phyloP scores from a whole-genome alignment of 2,888 invertebrate genomes.

The Itoplectis maculator region DNA sequence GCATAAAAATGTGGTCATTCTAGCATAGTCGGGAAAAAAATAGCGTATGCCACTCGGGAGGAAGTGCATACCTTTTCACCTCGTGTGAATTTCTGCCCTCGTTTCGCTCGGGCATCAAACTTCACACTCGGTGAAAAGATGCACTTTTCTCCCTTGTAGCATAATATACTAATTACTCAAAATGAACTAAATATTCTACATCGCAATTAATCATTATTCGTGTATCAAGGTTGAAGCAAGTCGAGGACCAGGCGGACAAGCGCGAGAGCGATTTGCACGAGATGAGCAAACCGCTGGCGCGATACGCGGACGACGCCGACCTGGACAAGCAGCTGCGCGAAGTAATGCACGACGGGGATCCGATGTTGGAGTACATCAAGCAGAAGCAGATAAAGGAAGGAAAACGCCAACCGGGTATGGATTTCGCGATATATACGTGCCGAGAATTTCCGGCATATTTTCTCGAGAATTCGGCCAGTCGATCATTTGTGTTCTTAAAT shows the following conservation, averaged over 20 bases:
- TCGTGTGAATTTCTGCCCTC: no score
- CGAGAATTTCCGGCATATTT: background rate
- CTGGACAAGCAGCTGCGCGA: slow-evolving; percentile 91
- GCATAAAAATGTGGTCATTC: no score
- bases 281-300: slow-evolving; percentile 95
- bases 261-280: slow-evolving; percentile 92
- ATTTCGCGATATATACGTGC: slow-evolving; percentile 8
- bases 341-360: slow-evolving; percentile 94
- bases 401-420: slow-evolving; percentile 85
- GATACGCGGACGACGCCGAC: slow-evolving; percentile 95
- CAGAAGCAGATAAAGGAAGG: slow-evolving; percentile 89
- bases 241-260: slow-evolving; percentile 89
- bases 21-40: no score
- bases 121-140: no score
- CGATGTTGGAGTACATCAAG: slow-evolving; percentile 95
- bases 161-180: no score
- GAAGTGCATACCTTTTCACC: no score
- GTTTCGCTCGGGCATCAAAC: no score
- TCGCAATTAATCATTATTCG: background rate
- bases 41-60: no score
- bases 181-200: background rate
- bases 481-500: slow-evolving; percentile 34
- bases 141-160: no score
- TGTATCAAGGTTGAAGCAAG: slow-evolving; percentile 90
- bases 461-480: slow-evolving; percentile 23